Evolutionary conservation across 1,140 invertebrate species (phyloP).

Genomic region (Brachionus paranguensis): DNA sequence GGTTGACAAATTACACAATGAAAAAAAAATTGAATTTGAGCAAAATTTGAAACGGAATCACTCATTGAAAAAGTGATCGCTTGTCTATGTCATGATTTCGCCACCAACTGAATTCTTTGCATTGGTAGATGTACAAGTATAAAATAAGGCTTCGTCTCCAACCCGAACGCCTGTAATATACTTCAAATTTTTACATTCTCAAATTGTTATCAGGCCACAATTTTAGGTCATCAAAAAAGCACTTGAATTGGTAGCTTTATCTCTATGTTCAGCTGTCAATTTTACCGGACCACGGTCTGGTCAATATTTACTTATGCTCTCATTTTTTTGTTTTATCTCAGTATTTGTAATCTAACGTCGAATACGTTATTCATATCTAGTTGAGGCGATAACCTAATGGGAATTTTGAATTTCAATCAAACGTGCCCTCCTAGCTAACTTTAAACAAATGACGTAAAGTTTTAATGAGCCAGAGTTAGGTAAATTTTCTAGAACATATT

Average conservation of each 20-base stretch:
- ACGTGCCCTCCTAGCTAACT: background rate
- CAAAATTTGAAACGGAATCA: background rate
- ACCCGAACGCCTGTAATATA: background rate
- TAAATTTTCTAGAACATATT: background rate
- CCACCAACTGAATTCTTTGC: background rate
- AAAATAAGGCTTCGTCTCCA: background rate
- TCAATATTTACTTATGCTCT: slow-evolving; percentile 6
- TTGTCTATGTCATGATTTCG: background rate
- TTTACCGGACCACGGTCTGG: background rate
- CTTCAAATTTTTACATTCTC: background rate
- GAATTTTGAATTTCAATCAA: background rate
- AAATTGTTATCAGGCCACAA: background rate
- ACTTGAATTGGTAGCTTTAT: background rate
- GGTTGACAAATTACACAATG: background rate
- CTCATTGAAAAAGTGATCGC: background rate
- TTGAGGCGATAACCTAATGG: background rate
- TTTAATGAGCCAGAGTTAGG: background rate
- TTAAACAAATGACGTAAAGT: background rate
- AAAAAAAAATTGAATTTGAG: background rate
- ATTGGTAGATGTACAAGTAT: background rate
- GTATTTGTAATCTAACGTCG: background rate
- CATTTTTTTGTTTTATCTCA: background rate
- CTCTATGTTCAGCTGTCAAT: slow-evolving; percentile 2
- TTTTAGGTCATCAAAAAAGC: background rate
- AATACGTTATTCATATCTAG: background rate